Percentiles rank a stretch among this genome's conserved stretches.
phyloP scores from a whole-genome alignment of 1,140 invertebrate species.

The Formica exsecta region DNA sequence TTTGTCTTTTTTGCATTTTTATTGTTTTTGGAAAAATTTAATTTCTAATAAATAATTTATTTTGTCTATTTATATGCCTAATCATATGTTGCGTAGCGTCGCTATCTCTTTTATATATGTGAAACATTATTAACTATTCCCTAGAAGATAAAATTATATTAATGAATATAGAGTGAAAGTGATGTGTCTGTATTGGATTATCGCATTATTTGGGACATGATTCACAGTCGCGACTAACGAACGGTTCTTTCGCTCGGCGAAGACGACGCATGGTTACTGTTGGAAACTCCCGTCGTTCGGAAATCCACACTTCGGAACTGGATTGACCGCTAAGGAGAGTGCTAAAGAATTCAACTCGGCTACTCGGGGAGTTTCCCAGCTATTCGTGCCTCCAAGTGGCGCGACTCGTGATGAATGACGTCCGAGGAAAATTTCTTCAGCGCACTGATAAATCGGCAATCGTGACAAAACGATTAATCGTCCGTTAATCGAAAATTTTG shows the following conservation, averaged over 20 bases:
- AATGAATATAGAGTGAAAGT: not conserved
- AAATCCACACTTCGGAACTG: slow-evolving; percentile 55
- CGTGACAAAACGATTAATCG: not conserved
- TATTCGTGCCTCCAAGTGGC: slow-evolving; percentile 13
- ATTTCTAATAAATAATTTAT: not conserved
- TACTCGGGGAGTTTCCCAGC: slow-evolving; percentile 58
- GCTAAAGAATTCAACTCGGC: slow-evolving; percentile 27
- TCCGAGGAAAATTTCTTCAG: slow-evolving; percentile 46
- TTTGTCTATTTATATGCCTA: not conserved
- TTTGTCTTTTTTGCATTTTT: not conserved
- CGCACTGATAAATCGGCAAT: too few species aligned
- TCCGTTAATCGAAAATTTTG: not conserved
- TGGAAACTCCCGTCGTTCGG: slow-evolving; percentile 33
- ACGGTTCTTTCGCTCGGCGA: slow-evolving; percentile 7
- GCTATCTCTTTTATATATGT: not conserved
- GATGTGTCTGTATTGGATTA: not conserved
- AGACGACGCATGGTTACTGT: not conserved
- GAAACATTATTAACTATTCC: not conserved
- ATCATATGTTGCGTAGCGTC: not conserved
- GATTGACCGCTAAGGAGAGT: slow-evolving; percentile 49
- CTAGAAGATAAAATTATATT: not conserved
- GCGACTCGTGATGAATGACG: slow-evolving; percentile 54
- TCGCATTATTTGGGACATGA: slow-evolving; percentile 20
- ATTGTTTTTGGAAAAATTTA: not conserved
- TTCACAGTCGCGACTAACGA: not conserved